Percentiles rank a stretch among this genome's conserved stretches.
phyloP scores from a whole-genome alignment of 2,113 vertebrate genomes.

The Antechinus stuartii region DNA sequence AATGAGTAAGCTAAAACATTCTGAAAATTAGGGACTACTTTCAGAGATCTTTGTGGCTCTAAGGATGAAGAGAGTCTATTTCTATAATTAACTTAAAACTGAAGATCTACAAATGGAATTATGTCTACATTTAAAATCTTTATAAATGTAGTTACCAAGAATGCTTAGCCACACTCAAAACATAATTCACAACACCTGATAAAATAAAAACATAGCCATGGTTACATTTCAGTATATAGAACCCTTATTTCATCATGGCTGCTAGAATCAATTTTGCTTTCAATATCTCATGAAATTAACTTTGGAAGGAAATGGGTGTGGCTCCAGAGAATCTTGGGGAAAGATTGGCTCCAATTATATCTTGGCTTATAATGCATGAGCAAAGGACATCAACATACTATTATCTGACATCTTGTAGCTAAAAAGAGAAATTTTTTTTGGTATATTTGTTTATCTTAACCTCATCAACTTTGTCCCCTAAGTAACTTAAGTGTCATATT shows the following conservation, averaged over 20 bases:
- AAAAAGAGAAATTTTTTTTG: neutral
- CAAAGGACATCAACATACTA: neutral
- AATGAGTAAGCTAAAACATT: neutral
- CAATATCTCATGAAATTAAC: conserved; percentile 14
- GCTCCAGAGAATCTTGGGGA: neutral
- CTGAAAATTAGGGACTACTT: neutral
- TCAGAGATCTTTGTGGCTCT: neutral
- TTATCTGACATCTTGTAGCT: conserved; percentile 9
- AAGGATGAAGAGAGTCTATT: neutral
- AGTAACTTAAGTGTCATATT: conserved; percentile 20
- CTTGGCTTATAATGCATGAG: neutral
- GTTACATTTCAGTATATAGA: neutral
- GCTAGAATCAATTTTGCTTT: neutral
- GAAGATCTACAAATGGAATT: neutral
- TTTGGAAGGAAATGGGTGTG: neutral
- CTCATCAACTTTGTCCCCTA: neutral
- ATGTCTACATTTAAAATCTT: neutral
- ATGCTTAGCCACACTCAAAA: neutral
- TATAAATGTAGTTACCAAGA: neutral
- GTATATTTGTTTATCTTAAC: conserved; percentile 25
- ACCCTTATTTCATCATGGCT: neutral
- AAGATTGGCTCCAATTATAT: neutral
- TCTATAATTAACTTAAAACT: neutral
- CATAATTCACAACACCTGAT: neutral
- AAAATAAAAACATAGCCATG: neutral